Evolutionary conservation across 2,797 vertebrate genomes (phyloP).

Genomic region (Cossypha polioptera): DNA sequence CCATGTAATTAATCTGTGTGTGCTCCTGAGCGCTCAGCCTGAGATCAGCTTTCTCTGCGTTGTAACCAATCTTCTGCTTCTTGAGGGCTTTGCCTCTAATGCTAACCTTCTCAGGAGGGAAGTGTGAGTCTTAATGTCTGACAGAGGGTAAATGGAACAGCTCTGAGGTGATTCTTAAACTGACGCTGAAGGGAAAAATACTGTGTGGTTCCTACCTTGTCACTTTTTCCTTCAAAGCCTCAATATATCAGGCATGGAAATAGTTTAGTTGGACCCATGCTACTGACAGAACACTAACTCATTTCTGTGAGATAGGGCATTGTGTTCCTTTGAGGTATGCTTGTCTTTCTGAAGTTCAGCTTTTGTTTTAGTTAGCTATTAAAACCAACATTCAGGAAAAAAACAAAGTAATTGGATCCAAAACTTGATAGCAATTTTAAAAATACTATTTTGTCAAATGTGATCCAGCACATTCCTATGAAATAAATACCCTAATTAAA

Average conservation of each 20-base stretch:
- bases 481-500: background rate
- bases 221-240: background rate
- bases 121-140: background rate
- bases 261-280: background rate
- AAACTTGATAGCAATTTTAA: background rate
- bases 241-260: constrained; percentile 26
- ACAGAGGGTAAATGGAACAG: background rate
- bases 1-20: background rate
- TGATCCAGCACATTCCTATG: background rate
- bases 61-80: background rate
- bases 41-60: background rate
- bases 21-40: background rate
- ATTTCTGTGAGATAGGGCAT: background rate
- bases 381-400: background rate
- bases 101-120: background rate
- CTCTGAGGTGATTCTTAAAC: background rate
- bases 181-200: background rate
- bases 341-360: background rate
- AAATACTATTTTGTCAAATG: background rate
- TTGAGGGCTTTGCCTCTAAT: background rate
- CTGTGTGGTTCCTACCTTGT: background rate
- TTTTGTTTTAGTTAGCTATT: background rate
- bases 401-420: background rate
- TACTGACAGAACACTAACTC: background rate
- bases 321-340: background rate